Percentiles rank a stretch among this genome's conserved stretches.
phyloP scores from a whole-genome alignment of 2,888 invertebrate genomes.

The Cremastobaeus sp. region DNA sequence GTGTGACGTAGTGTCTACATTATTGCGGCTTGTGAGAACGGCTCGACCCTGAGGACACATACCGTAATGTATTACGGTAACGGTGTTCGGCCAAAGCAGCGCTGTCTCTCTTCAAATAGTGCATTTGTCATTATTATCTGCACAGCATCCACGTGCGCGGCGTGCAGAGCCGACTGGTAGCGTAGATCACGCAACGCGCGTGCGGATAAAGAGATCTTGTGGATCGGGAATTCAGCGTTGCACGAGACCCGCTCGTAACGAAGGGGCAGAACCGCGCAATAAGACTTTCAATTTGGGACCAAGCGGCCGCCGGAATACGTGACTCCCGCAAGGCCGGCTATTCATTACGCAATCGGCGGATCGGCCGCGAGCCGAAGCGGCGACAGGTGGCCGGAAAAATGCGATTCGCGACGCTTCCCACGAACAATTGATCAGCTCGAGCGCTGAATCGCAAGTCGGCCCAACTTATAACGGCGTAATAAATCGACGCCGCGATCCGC shows the following conservation, averaged over 20 bases:
- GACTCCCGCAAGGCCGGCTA: conserved; percentile 13
- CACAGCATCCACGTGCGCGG: conserved; percentile 45
- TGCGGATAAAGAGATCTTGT: conserved; percentile 54
- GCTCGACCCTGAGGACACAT: conserved; percentile 62
- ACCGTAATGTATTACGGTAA: conserved; percentile 61
- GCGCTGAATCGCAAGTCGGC: not conserved
- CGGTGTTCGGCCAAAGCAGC: conserved; percentile 61
- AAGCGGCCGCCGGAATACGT: no score
- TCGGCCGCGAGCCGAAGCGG: conserved; percentile 19
- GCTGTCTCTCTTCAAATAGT: conserved; percentile 62
- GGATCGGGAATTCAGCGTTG: conserved; percentile 39
- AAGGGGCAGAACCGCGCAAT: conserved; percentile 30
- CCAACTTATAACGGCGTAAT: not conserved
- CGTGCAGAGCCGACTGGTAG: conserved; percentile 49
- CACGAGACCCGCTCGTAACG: conserved; percentile 34
- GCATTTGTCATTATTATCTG: conserved; percentile 63
- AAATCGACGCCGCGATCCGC: no score
- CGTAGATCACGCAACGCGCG: conserved; percentile 43
- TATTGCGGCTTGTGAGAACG: conserved; percentile 56
- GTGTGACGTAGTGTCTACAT: conserved; percentile 46
- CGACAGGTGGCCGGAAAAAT: conserved; percentile 35
- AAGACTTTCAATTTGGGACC: conserved; percentile 33
- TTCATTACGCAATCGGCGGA: conserved; percentile 15
- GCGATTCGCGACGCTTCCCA: not conserved
- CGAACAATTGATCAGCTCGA: conserved; percentile 7